Base-by-base conservation (phyloP, 2,113 vertebrate species). In the Rousettus leschenaultii region DNA sequence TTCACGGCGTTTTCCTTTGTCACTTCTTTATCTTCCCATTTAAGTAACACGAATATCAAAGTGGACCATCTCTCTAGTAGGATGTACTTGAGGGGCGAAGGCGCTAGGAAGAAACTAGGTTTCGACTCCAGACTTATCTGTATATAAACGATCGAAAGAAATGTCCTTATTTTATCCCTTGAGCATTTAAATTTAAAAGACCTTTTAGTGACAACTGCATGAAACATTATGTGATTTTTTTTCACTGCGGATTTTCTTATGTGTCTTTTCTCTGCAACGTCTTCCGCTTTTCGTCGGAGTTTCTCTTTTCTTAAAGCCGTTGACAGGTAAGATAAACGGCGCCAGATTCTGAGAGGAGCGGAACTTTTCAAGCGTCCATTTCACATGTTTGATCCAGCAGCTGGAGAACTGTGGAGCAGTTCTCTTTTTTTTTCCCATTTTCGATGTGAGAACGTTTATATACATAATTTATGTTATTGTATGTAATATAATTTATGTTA, bases 321-420 rank as follows among this genome's bases (percentile, higher is more conserved):
- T 48, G 40, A n/a, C 6, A 70, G 2, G 7, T 92, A 77, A 95
- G 87, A 43, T 89, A 66, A 91, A 11, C 11, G 57, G 43, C 24
- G n/a, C 11, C 71, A 75, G 13, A 61, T 70, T 9, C 38, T 84
- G 80, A 91, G 89, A 82, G 26, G n/a, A 21, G 3, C 13, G 93
- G 16, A 28, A 43, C 28, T 89, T 97, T 84, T 71, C 21, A 86
- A 94, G 8, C 7, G 77, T 43, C 53, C 63, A 71, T 92, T 97
- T 96, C 65, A 97, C 94, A 78, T 57, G 59, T 35, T 71, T 84
- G 82, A 19, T 5, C 90, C 48, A 96, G 14, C 66, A 94, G 35
- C 2, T 59, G 73, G 61, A 68, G 91, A 91, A 95, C 4, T 88
- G 28, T 80, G 86, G 63, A 70, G 38, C 59, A 51, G n/a, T n/a